A percentile compares a stretch with the other conserved stretches of the same genome.
Conservation (phyloP, 2,888 invertebrate species). For the Odontothrips loti region DNA sequence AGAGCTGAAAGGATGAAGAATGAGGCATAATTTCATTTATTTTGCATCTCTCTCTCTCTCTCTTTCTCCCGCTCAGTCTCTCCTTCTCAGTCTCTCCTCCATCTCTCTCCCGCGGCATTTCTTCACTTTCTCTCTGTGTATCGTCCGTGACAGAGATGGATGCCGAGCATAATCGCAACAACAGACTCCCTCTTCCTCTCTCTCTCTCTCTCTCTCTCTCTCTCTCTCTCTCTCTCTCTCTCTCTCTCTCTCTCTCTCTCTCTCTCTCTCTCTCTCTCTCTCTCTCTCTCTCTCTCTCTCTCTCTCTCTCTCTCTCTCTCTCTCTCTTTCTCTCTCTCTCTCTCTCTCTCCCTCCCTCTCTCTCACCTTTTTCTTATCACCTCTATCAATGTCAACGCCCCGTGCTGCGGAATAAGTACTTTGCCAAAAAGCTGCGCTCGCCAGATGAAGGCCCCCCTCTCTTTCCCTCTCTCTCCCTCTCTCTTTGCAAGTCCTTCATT, state of each 20-base stretch:
- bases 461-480: background rate
- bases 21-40: conserved; percentile 32
- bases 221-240: conserved; percentile 24
- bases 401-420: background rate
- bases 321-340: conserved; percentile 29
- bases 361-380: conserved; percentile 26
- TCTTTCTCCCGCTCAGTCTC: background rate
- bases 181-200: background rate
- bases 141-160: conserved; percentile 29
- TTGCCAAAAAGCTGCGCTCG: background rate
- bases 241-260: conserved; percentile 35
- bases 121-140: background rate
- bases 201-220: conserved; percentile 29
- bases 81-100: conserved; percentile 8
- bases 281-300: conserved; percentile 24
- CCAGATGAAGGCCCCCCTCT: background rate
- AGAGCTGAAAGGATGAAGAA: conserved; percentile 23
- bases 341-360: conserved; percentile 20
- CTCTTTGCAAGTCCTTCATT: background rate
- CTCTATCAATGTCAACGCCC: conserved; percentile 10
- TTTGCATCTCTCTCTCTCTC: background rate
- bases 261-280: conserved; percentile 30
- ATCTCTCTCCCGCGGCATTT: background rate
- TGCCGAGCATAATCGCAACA: conserved; percentile 29
- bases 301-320: conserved; percentile 29